Conservation (phyloP, 2,888 invertebrate genomes). For the Trachelus tabidus region DNA sequence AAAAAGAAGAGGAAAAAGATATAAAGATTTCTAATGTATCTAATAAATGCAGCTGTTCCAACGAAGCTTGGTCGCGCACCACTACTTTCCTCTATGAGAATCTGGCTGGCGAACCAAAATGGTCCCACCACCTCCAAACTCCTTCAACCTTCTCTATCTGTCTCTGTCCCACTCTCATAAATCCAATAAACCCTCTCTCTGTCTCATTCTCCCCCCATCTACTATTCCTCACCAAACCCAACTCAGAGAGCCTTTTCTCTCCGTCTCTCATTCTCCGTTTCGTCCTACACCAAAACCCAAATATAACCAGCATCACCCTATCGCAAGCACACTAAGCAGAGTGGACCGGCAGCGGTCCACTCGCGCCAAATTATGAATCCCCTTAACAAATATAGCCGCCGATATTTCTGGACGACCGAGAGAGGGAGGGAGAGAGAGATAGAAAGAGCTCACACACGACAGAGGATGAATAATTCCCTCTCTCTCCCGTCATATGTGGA, state of each 20-base stretch:
- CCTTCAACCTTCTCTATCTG: slow-evolving; percentile 14
- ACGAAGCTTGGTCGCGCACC: slow-evolving; percentile 53
- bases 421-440: slow-evolving; percentile 4
- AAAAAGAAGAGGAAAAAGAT: slow-evolving; percentile 20
- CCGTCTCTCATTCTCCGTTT: slow-evolving; percentile 26
- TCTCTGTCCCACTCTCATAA: slow-evolving; percentile 24
- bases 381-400: slow-evolving; percentile 61
- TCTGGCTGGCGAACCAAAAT: slow-evolving; percentile 42
- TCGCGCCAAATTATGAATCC: slow-evolving; percentile 59
- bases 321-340: slow-evolving; percentile 34
- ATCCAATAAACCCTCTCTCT: slow-evolving; percentile 18
- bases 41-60: slow-evolving; percentile 37
- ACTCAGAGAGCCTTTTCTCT: slow-evolving; percentile 15
- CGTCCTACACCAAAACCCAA: slow-evolving; percentile 43
- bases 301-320: slow-evolving; percentile 49
- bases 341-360: slow-evolving; percentile 7
- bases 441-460: not conserved
- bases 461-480: not conserved
- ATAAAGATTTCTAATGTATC: slow-evolving; percentile 24
- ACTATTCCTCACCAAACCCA: slow-evolving; percentile 14
- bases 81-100: slow-evolving; percentile 48
- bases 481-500: not conserved
- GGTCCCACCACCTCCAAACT: slow-evolving; percentile 28
- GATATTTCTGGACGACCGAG: slow-evolving; percentile 58
- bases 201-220: slow-evolving; percentile 11